A percentile compares a stretch with the other conserved stretches of the same genome.
Conservation (phyloP, 2,797 vertebrate species). For the Cyprinodon diabolis region DNA sequence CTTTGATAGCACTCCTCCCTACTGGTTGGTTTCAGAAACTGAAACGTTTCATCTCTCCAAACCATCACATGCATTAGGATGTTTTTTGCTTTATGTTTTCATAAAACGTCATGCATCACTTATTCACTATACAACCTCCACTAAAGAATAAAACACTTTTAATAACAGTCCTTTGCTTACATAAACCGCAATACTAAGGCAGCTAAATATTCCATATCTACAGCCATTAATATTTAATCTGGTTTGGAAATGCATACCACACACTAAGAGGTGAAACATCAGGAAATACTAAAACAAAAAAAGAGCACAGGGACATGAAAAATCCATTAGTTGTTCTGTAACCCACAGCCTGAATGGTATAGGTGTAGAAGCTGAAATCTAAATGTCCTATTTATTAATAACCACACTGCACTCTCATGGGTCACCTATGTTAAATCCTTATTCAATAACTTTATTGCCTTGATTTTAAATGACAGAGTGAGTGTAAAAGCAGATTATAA, state of each 20-base stretch:
- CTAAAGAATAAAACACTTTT: neutral
- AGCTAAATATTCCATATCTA: conserved; percentile 39
- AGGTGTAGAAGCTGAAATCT: conserved; percentile 39
- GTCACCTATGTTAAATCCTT: conserved; percentile 24
- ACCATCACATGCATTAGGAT: conserved; percentile 42
- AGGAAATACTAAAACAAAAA: conserved; percentile 27
- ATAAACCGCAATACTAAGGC: neutral
- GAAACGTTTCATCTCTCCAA: conserved; percentile 29
- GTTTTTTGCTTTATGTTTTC: neutral
- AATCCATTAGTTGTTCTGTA: conserved; percentile 51
- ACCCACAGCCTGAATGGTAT: conserved; percentile 15
- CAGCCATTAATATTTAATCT: conserved; percentile 43
- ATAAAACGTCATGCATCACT: conserved; percentile 42
- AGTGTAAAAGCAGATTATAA: neutral
- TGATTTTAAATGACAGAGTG: conserved; percentile 8
- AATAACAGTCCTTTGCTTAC: neutral
- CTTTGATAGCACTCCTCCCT: conserved; percentile 1
- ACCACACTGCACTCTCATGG: conserved; percentile 47
- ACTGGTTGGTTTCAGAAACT: conserved; percentile 26
- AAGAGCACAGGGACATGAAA: conserved; percentile 12
- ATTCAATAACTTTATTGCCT: neutral
- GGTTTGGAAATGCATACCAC: conserved; percentile 29
- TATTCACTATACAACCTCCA: conserved; percentile 8
- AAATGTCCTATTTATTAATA: conserved; percentile 61
- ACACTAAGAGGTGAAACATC: conserved; percentile 19